Evolutionary conservation across 2,888 invertebrate species (phyloP), one percentile per base, ranked within the genome.

Genomic region (Troides aeacus): DNA sequence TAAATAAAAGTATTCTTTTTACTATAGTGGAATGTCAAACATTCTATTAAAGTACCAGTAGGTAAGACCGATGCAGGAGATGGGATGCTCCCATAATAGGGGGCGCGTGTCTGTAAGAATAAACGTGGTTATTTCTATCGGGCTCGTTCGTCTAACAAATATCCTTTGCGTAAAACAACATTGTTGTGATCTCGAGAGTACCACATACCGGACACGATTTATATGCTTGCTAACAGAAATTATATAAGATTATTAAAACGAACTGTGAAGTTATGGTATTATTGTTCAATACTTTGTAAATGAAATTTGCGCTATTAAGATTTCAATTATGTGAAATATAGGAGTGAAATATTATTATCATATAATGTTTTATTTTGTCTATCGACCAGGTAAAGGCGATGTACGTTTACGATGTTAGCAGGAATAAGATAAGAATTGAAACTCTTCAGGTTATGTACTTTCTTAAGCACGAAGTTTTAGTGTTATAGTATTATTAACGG

Each of bases 61-160:
- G 66, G 71, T 57, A 68, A 68, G 66, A 68, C 70, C 71, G 70
- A 57, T 66, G 73, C 74, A 68, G 69, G 73, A 72, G 73, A 74
- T 71, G 73, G 72, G 73, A 74, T 71, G 73, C 72, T 72, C 72
- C 74, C 69, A 76, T 72, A 72, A 75, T 73, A 77, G 73, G 74
- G 77, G 74, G 78, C 77, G 75, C 69, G 74, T 75, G 76, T 74
- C 76, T 74, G 73, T 76, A 78, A 78, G 77, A 79, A 79, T 80
- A 80, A 78, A 78, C 73, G 71, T 77, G 82, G 88, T 89, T 89
- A 90, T 90, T 89, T 89, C 84, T 78, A 89, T 88, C 87, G 80
- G 81, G 79, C 75, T 79, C 84, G 79, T 78, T 80, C 78, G 81
- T 78, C 79, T 80, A 83, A 84, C 86, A 84, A 85, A 84, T 84